Base-by-base conservation (phyloP, 2,797 vertebrate species). In the Lophotriccus pileatus region DNA sequence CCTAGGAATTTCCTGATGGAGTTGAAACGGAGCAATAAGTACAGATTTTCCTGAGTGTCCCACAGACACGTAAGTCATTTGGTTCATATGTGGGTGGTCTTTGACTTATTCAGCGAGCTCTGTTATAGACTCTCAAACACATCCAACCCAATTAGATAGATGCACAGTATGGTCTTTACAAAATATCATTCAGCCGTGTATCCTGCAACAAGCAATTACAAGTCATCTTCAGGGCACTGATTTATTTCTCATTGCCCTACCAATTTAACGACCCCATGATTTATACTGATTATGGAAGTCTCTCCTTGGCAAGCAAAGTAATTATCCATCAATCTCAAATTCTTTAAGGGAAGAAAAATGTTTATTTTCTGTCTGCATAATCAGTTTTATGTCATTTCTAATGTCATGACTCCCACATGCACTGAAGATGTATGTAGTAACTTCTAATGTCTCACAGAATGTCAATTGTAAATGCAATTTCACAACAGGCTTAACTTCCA, bases 361-460 rank as follows among this genome's bases (percentile, higher is more conserved):
- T 96, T 97, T 96, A 96, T 96, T 97, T 97, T 96, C 95, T 94
- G 87, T 94, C 90, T 86, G 66, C 81, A 80, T 90, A 77, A 64
- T 94, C 95, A 97, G 80, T 94, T 86, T 94, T 95, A 82, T 96
- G 93, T 93, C 74, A 96, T 95, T 93, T 95, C 97, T 96, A 98
- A 94, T 96, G 90, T 94, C 87, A 95, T 79, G 83, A 89, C 91
- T 94, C 81, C 90, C 91, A 94, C 88, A 94, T 84, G 91, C 72
- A 66, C 84, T 77, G 94, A 92, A 94, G 91, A 96, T 95, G 84
- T 95, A 95, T 84, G 86, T 81, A 91, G 78, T 18, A 85, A 53
- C 78, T 95, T 86, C 90, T 87, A 94, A 86, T 50, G 84, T 60
- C 86, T 84, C 73, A 76, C 56, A 81, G 89, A 96, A 94, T 93